Percentiles rank a stretch among this genome's conserved stretches.
phyloP scores from a whole-genome alignment of 2,888 invertebrate species.

The Capitulum mitella region DNA sequence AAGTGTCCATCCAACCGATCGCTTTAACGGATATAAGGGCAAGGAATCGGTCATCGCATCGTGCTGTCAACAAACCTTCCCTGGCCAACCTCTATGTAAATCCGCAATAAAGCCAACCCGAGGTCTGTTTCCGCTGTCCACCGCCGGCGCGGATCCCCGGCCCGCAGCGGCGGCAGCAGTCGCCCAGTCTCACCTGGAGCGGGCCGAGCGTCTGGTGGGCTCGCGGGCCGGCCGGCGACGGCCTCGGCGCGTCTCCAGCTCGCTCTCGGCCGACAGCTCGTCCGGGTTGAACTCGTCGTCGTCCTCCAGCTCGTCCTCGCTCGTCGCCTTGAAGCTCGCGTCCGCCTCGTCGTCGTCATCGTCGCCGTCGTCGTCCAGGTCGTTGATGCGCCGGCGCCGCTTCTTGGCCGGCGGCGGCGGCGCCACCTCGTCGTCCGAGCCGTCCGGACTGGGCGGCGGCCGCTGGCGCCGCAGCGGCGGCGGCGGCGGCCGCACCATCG shows the following conservation, averaged over 20 bases:
- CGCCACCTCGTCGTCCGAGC: background rate
- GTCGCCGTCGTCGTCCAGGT: slow-evolving; percentile 12
- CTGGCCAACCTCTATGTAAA: no score
- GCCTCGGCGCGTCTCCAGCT: background rate
- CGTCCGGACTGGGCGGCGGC: background rate
- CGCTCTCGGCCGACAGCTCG: background rate
- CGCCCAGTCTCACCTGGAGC: background rate
- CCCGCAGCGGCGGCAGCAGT: no score
- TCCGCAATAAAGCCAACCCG: no score
- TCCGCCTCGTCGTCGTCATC: slow-evolving; percentile 3
- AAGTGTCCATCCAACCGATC: no score
- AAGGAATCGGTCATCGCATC: no score
- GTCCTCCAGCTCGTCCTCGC: background rate
- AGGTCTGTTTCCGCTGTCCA: no score
- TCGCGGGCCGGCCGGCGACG: background rate
- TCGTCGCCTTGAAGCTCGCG: slow-evolving; percentile 19
- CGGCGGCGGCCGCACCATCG: no score
- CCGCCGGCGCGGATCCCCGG: no score
- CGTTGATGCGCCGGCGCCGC: background rate
- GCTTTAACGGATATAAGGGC: no score
- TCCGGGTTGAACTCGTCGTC: background rate
- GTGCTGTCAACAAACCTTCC: no score
- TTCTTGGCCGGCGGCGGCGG: background rate
- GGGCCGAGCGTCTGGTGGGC: background rate
- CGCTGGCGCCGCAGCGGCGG: background rate